phyloP scores from a whole-genome alignment of 2,888 invertebrate genomes.

The Euzetes globulus region DNA sequence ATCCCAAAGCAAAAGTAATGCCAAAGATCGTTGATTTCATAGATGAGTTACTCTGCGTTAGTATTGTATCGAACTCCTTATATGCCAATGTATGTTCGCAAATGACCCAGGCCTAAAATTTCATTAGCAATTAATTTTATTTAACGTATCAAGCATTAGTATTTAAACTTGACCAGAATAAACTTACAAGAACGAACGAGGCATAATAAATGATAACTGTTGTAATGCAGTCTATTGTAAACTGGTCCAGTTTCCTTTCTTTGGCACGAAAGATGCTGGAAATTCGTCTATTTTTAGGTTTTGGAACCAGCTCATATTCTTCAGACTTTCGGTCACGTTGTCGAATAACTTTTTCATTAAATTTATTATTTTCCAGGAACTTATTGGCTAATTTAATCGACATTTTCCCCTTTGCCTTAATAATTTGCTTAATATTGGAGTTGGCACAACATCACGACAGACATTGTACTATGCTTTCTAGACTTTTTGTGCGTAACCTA shows the following conservation, averaged over 20 bases:
- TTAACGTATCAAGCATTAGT: no score
- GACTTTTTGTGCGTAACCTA: no score
- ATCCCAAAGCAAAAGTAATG: not conserved
- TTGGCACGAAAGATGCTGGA: not conserved
- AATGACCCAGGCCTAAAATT: not conserved
- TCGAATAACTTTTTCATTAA: not conserved
- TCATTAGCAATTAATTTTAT: not conserved
- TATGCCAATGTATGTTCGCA: not conserved
- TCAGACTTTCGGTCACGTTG: not conserved
- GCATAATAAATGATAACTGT: not conserved
- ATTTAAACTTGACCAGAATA: not conserved
- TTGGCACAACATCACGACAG: not conserved
- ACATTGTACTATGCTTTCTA: no score
- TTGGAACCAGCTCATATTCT: not conserved
- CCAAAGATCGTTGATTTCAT: not conserved
- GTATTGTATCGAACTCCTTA: not conserved
- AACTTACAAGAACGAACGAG: not conserved
- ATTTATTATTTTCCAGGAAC: not conserved
- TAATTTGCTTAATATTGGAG: not conserved
- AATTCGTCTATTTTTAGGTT: not conserved
- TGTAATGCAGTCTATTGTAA: not conserved
- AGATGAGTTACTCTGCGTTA: not conserved
- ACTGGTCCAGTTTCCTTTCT: not conserved
- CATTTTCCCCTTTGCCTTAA: not conserved
- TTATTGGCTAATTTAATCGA: not conserved